Evolutionary conservation across 2,888 invertebrate species (phyloP).

Genomic region (Phymatocera aterrima): DNA sequence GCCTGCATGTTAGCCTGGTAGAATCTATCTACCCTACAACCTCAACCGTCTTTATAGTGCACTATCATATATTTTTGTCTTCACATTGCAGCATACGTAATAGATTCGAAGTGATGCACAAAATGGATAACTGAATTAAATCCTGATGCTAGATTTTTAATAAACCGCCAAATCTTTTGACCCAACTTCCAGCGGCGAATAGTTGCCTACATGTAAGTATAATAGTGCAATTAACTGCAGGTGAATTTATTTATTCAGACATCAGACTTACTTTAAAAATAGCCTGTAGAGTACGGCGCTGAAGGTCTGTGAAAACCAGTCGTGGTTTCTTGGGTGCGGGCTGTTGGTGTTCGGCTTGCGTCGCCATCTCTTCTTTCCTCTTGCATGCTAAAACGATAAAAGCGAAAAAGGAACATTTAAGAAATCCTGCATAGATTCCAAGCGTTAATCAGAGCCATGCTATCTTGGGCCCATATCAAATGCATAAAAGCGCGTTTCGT

Average conservation of each 20-base stretch:
- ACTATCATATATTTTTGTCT: background rate
- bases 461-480: background rate
- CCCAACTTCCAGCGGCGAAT: background rate
- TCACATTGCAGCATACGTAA: background rate
- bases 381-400: conserved; percentile 86
- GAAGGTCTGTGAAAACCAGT: conserved; percentile 99
- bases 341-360: conserved; percentile 85
- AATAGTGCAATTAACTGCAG: background rate
- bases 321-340: conserved; percentile 99
- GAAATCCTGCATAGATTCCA: conserved; percentile 5
- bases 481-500: background rate
- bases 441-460: background rate
- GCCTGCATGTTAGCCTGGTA: conserved; percentile 27
- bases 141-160: background rate
- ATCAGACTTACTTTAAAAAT: conserved; percentile 93
- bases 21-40: conserved; percentile 1
- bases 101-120: too few species aligned
- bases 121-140: too few species aligned
- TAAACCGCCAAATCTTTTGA: background rate
- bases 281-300: conserved; percentile 99
- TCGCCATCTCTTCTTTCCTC: conserved; percentile 93
- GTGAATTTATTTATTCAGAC: background rate
- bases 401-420: conserved; percentile 35
- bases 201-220: background rate
- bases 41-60: background rate